Conservation (phyloP, 2,113 vertebrate species). For the Ochotona princeps region DNA sequence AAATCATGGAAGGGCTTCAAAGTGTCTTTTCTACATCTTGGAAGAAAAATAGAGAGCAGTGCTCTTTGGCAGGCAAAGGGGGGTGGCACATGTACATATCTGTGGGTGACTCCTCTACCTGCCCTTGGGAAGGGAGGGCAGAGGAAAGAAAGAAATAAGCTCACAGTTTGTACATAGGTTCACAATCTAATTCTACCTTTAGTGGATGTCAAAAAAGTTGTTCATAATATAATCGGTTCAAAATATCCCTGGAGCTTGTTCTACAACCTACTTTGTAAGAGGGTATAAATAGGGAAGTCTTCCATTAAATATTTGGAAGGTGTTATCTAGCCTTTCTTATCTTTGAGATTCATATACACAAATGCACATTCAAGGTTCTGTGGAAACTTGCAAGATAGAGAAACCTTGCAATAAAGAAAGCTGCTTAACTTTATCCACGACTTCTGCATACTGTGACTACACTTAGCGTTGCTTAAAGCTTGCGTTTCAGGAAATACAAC, state of each 20-base stretch:
- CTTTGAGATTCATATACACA: neutral
- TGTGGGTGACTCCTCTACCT: neutral
- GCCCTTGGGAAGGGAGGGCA: neutral
- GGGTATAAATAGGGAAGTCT: neutral
- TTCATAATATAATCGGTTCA: neutral
- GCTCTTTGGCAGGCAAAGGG: neutral
- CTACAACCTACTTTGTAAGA: neutral
- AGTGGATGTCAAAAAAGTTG: neutral
- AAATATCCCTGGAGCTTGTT: conserved; percentile 4
- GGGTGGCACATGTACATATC: neutral
- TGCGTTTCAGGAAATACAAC: neutral
- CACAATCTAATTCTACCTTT: neutral
- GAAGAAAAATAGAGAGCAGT: conserved; percentile 3
- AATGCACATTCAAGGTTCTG: neutral
- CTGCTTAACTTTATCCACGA: neutral
- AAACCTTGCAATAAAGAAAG: neutral
- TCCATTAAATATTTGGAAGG: neutral
- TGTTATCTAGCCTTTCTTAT: neutral
- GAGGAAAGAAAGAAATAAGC: neutral
- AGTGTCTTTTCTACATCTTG: neutral
- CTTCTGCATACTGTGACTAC: neutral
- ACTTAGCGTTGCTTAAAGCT: neutral
- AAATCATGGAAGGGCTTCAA: neutral
- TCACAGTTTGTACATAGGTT: neutral
- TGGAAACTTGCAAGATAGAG: neutral